These are phyloP conservation scores for Pollachius pollachius DNA, from an alignment of 2,113 vertebrate species.

Conservation along the genomic window DNA sequence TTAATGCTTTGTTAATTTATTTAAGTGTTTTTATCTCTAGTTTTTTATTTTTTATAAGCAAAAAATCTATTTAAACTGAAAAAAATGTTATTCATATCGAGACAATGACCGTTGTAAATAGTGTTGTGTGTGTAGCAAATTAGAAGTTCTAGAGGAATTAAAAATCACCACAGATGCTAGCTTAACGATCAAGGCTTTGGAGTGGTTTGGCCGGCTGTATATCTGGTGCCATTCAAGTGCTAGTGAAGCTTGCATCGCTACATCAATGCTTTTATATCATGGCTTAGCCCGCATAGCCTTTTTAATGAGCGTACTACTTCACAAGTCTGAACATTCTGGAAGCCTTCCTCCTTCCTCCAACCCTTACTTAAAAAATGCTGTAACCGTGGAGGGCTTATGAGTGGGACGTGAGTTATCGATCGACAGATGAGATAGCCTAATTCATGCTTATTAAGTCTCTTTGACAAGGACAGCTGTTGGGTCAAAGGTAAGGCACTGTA, in stretches of 20 bases:
- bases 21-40: slow-evolving; percentile 62
- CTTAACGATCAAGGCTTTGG: slow-evolving; percentile 59
- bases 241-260: slow-evolving; percentile 46
- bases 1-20: slow-evolving; percentile 74
- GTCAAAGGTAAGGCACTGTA: slow-evolving; percentile 29
- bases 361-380: no score
- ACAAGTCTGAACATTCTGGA: slow-evolving; percentile 15
- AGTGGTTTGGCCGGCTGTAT: slow-evolving; percentile 43
- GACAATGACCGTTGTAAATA: slow-evolving; percentile 68
- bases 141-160: slow-evolving; percentile 62
- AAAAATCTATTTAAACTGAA: slow-evolving; percentile 68
- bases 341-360: no score
- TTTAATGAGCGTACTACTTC: slow-evolving; percentile 27
- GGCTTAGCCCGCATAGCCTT: slow-evolving; percentile 42
- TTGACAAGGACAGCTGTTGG: slow-evolving; percentile 24
- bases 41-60: slow-evolving; percentile 69
- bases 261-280: slow-evolving; percentile 58
- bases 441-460: slow-evolving; percentile 13
- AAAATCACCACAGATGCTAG: slow-evolving; percentile 58
- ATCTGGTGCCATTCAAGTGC: slow-evolving; percentile 60
- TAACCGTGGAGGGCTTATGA: no score
- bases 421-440: no score
- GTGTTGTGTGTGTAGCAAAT: slow-evolving; percentile 64
- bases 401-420: no score
- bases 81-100: slow-evolving; percentile 59